Conservation (phyloP, 1,140 invertebrate species). For the Drosophila subobscura region DNA sequence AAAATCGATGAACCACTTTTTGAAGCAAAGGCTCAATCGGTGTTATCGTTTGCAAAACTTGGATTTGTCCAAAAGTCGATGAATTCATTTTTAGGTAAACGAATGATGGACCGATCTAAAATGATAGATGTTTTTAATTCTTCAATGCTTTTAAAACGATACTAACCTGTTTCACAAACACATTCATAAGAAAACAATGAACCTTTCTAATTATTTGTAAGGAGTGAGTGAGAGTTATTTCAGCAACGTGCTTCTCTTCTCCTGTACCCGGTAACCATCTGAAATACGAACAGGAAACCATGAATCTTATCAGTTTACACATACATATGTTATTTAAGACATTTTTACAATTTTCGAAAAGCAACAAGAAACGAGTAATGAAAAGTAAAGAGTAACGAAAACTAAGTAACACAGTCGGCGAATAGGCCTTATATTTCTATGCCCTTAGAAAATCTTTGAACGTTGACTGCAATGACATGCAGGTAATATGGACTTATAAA, state of each 20-base stretch:
- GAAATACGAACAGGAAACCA: neutral
- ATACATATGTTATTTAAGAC: too few species aligned
- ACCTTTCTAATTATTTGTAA: constrained; percentile 56
- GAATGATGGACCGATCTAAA: constrained; percentile 91
- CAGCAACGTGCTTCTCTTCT: constrained; percentile 63
- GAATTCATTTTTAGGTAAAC: constrained; percentile 89
- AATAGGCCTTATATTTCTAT: too few species aligned
- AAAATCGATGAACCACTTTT: constrained; percentile 91
- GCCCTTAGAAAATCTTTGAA: too few species aligned
- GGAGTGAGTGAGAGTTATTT: constrained; percentile 56
- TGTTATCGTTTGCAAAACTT: constrained; percentile 91
- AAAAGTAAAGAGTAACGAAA: too few species aligned
- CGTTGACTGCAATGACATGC: too few species aligned
- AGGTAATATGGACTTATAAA: too few species aligned
- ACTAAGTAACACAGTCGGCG: too few species aligned
- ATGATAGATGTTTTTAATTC: neutral
- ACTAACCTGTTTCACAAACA: constrained; percentile 62
- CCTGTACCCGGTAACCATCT: constrained; percentile 51
- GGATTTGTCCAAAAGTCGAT: constrained; percentile 86
- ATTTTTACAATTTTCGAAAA: too few species aligned
- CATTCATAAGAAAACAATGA: constrained; percentile 58
- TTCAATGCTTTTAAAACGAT: neutral
- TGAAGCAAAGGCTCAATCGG: constrained; percentile 92
- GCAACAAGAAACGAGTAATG: too few species aligned
- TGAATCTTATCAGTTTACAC: too few species aligned